Percentiles rank a stretch among this genome's conserved stretches.
phyloP scores from a whole-genome alignment of 2,797 vertebrate genomes.

The Acipenser oxyrinchus region DNA sequence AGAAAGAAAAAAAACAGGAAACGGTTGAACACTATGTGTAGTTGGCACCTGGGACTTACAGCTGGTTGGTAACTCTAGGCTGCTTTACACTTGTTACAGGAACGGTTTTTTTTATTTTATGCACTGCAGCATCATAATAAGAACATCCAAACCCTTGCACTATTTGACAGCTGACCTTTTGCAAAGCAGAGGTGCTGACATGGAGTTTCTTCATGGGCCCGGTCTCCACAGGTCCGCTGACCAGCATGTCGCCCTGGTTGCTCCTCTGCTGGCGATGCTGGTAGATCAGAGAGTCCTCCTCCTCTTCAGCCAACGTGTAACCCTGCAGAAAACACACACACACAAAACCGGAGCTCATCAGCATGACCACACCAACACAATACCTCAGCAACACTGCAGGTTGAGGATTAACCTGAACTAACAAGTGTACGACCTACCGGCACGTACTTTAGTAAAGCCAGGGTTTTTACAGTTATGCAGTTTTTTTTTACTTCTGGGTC shows the following conservation, averaged over 20 bases:
- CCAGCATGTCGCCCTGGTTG: conserved; percentile 75
- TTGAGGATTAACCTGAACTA: background rate
- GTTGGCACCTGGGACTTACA: too few relatives aligned
- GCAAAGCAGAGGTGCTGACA: conserved; percentile 94
- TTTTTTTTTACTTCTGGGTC: too few relatives aligned
- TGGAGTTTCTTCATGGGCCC: conserved; percentile 98
- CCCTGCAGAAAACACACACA: conserved; percentile 57
- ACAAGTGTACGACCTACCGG: background rate
- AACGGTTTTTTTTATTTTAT: too few relatives aligned
- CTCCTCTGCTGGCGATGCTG: conserved; percentile 82
- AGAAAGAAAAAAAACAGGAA: background rate
- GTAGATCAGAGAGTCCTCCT: conserved; percentile 91
- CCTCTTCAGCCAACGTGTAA: conserved; percentile 92
- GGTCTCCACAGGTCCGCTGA: conserved; percentile 82
- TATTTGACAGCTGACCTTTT: conserved; percentile 65
- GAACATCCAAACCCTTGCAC: too few relatives aligned
- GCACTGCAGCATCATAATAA: too few relatives aligned
- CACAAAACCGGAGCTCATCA: background rate
- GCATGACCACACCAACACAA: conserved; percentile 24
- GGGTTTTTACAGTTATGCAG: too few relatives aligned
- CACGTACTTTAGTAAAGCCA: too few relatives aligned
- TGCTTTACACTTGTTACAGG: too few relatives aligned
- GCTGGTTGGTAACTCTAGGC: too few relatives aligned
- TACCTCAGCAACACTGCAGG: conserved; percentile 25
- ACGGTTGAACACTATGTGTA: background rate